Evolutionary conservation across 2,888 invertebrate genomes (phyloP).

Genomic region (Ochropleura plecta): DNA sequence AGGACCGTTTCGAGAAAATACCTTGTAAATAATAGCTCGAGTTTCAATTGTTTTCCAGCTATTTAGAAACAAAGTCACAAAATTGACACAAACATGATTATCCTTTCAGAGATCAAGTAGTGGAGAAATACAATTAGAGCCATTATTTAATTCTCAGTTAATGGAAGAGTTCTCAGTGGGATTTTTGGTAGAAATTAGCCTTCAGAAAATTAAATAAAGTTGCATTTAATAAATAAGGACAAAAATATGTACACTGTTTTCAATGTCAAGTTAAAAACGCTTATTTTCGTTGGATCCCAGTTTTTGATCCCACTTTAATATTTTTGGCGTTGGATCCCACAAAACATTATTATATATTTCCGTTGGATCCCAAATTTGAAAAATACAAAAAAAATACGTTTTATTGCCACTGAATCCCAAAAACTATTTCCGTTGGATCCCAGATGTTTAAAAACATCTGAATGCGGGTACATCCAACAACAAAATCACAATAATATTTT

Average conservation of each 20-base stretch:
- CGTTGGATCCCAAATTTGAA: too few relatives aligned
- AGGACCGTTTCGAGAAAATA: slow-evolving; percentile 66
- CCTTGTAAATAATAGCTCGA: slow-evolving; percentile 61
- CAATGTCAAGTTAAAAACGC: background rate
- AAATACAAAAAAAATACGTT: too few relatives aligned
- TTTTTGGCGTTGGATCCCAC: too few relatives aligned
- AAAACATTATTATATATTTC: too few relatives aligned
- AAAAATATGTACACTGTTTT: background rate
- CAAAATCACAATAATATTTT: too few relatives aligned
- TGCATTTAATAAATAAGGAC: background rate
- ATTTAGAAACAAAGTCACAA: slow-evolving; percentile 26
- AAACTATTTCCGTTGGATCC: too few relatives aligned
- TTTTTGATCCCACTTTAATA: too few relatives aligned
- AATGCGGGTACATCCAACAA: too few relatives aligned
- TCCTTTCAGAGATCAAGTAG: slow-evolving; percentile 25
- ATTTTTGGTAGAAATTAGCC: background rate
- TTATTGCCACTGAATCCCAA: too few relatives aligned
- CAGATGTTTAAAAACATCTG: too few relatives aligned
- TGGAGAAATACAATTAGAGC: slow-evolving; percentile 4
- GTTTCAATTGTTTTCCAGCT: slow-evolving; percentile 38
- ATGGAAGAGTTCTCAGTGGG: background rate
- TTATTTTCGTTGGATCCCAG: too few relatives aligned
- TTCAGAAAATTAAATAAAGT: background rate
- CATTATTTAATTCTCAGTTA: background rate
- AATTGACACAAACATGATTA: slow-evolving; percentile 37